Base-by-base conservation (phyloP, 2,888 invertebrate species). In the Drosophila fulvimacula region DNA sequence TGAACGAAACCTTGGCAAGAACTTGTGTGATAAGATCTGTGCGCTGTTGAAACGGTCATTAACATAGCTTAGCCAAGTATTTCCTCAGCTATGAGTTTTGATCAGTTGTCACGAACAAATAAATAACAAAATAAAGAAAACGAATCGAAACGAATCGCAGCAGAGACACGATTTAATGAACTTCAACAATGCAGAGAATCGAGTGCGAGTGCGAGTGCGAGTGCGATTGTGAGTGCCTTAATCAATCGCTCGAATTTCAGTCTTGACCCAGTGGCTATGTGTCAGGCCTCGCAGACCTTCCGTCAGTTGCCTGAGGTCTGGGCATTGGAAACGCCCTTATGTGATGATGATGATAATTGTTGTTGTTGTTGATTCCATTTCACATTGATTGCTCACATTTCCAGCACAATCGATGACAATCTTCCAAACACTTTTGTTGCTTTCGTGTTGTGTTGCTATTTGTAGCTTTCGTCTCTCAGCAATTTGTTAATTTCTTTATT, bases 401-500 rank as follows among this genome's bases (percentile, higher is more conserved):
- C 48, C 51, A 58, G 41, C 13, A 65, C 64, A 70, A 71, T 81
- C 76, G 79, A 76, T 85, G 83, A 81, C 82, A 85, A 89, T 82
- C 82, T 84, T 82, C 70, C 66, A 38, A 84, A 81, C 84, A 84
- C 89, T 82, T 69, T 82, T 67, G 73, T 72, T 60, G 51, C 17
- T 53, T 24, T 62, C 44, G 61, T 67, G 55, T 58, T 61, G 70
- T 67, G 44, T 57, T 69, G 36, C 49, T 58, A 61, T 64, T 77
- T 79, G 65, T 66, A 62, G 46, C 58, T 69, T 55, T 68, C 68
- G 60, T 69, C 58, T 56, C 39, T 53, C 62, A 65, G 73, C 66
- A 87, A 80, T 89, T 86, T 89, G 87, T 89, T 86, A 89, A 88
- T 89, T 89, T 86, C 88, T 86, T 88, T 89, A 86, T 89, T 86